Conservation (phyloP, 2,888 invertebrate genomes). For the Watsonalla cultraria region DNA sequence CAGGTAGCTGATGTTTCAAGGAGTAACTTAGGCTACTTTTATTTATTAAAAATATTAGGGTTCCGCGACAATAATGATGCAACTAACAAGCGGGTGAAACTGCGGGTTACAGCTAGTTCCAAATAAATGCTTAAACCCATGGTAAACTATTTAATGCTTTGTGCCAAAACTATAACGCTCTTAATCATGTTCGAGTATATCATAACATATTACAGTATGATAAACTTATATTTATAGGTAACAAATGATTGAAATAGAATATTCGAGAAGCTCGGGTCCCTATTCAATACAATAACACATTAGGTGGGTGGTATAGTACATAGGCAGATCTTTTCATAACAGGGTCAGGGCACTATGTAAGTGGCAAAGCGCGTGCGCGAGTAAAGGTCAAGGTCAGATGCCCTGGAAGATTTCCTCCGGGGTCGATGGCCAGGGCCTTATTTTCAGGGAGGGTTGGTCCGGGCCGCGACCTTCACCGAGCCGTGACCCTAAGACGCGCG, state of each 20-base stretch:
- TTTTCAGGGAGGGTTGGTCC: constrained; percentile 64
- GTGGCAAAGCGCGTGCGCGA: constrained; percentile 69
- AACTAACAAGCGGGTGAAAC: too few species aligned
- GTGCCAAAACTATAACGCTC: too few species aligned
- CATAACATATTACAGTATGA: too few species aligned
- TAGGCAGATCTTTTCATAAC: constrained; percentile 57
- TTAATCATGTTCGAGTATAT: too few species aligned
- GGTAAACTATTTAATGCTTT: too few species aligned
- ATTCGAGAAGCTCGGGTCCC: not conserved
- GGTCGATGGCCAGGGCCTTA: constrained; percentile 65
- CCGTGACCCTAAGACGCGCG: constrained; percentile 59
- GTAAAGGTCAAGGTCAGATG: constrained; percentile 70
- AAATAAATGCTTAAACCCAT: too few species aligned
- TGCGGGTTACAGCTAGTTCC: too few species aligned
- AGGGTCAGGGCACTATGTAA: constrained; percentile 72
- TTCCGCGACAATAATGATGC: too few species aligned
- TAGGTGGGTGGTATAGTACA: constrained; percentile 29
- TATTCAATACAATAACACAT: constrained; percentile 7
- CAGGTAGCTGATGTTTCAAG: too few species aligned
- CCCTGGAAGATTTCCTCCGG: constrained; percentile 74
- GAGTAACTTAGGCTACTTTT: too few species aligned
- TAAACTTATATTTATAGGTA: too few species aligned
- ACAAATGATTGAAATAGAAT: not conserved
- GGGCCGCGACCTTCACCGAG: constrained; percentile 67
- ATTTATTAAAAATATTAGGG: too few species aligned